These are phyloP conservation scores for Dicyrtomina minuta DNA, from an alignment of 2,888 invertebrate genomes.

Conservation along the genomic window DNA sequence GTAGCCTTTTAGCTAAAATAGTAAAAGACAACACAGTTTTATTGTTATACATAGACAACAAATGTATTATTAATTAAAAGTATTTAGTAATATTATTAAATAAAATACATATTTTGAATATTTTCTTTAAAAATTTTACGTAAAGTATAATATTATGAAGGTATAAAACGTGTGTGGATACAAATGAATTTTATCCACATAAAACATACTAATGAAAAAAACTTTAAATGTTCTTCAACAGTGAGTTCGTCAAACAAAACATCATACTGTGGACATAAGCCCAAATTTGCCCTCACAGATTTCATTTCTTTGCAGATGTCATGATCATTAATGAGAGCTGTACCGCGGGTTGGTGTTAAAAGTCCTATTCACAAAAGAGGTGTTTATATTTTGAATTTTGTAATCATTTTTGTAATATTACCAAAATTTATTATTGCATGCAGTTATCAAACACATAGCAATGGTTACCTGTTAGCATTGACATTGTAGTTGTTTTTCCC, in stretches of 20 bases:
- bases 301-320: slow-evolving; percentile 68
- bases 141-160: not conserved
- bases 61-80: no score
- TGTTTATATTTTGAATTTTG: no score
- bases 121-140: not conserved
- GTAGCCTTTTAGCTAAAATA: slow-evolving; percentile 66
- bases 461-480: slow-evolving; percentile 64
- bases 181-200: not conserved
- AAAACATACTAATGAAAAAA: slow-evolving; percentile 69
- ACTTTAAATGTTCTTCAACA: slow-evolving; percentile 76
- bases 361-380: slow-evolving; percentile 68
- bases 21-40: not conserved
- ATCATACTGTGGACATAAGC: slow-evolving; percentile 89
- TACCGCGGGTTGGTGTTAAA: slow-evolving; percentile 69
- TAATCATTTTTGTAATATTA: not conserved
- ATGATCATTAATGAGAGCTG: slow-evolving; percentile 70
- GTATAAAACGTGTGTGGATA: not conserved
- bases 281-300: slow-evolving; percentile 71
- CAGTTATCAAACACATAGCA: not conserved
- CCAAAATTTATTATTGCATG: no score
- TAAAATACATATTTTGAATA: no score
- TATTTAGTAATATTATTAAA: no score
- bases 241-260: slow-evolving; percentile 79
- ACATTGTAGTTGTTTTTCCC: slow-evolving; percentile 77
- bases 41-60: not conserved